Evolutionary conservation across 2,113 vertebrate genomes (phyloP), one percentile per base, ranked within the genome.

Genomic region (Hemicordylus capensis): DNA sequence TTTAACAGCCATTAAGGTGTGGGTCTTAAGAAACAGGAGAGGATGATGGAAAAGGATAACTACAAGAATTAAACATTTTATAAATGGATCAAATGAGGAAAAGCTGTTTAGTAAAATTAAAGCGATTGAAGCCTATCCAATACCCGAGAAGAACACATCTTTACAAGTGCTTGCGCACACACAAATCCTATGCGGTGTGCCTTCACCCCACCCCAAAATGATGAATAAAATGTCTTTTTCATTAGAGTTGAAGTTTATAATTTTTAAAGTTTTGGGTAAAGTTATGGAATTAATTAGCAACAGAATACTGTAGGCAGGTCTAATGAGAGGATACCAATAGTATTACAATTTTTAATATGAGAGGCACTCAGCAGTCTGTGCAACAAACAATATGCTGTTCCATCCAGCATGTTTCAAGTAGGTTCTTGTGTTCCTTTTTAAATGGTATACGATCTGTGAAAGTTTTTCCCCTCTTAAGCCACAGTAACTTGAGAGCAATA

Each of bases 1-100:
- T 85, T 92, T 92, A 91, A 90, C 89, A 90, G 89, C 89, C 88
- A 84, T 91, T 93, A 94, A 64, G 61, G 73, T 81, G 88, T 69
- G 80, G 87, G 84, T 42, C 89, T 92, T 91, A 93, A 92, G 93
- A 82, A 87, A 91, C 92, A 76, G 88, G 6, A 37, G 31, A 85
- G 92, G 90, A 87, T 9, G 59, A 15, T 17, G 51, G 89, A 58
- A 85, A 61, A 86, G 88, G 80, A 88, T 83, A 34, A 89, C 88
- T 89, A 88, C 89, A 54, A 84, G 39, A 76, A 66, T 91, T 91
- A 89, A 92, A 89, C 86, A 42, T 80, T 73, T 84, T 76, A 83
- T 84, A 83, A 28, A 17, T 84, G 76, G 51, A 64, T 67, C 17
- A 34, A 76, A 54, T 69, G 34, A 34, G 80, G 51, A 10, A 12